Conservation (phyloP, 2,888 invertebrate genomes). For the Pseudococcus viburni region DNA sequence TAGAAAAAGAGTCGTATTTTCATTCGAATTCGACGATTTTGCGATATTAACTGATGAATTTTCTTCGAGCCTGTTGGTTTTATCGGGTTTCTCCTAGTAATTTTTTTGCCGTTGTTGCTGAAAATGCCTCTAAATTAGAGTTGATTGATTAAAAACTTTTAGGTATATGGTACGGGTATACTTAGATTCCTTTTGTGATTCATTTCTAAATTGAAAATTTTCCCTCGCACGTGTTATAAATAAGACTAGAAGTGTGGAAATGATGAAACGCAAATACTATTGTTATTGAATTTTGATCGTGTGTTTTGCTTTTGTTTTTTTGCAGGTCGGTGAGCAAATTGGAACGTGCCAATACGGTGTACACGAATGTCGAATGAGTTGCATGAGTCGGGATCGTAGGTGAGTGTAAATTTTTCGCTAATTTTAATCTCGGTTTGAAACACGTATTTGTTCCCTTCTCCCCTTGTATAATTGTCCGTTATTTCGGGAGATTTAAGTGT, state of each 20-base stretch:
- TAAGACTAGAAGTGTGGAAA: neutral
- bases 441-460: too few species aligned
- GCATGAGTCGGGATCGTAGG: neutral
- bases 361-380: neutral
- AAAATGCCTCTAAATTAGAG: neutral
- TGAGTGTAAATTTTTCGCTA: neutral
- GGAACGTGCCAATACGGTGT: neutral
- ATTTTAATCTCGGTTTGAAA: neutral
- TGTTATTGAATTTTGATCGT: neutral
- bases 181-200: neutral
- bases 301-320: neutral
- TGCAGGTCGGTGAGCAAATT: neutral
- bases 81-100: neutral
- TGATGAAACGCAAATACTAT: slow-evolving; percentile 17
- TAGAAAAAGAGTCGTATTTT: neutral
- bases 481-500: too few species aligned
- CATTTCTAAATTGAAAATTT: slow-evolving; percentile 2
- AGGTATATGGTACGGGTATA: neutral
- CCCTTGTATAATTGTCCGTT: too few species aligned
- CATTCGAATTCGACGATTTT: neutral
- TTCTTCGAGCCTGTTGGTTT: neutral
- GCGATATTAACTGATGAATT: slow-evolving; percentile 41
- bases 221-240: slow-evolving; percentile 1
- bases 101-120: neutral
- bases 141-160: slow-evolving; percentile 30